These are phyloP conservation scores for Drosophila bunnanda DNA, from an alignment of 2,888 invertebrate genomes.

Conservation along the genomic window DNA sequence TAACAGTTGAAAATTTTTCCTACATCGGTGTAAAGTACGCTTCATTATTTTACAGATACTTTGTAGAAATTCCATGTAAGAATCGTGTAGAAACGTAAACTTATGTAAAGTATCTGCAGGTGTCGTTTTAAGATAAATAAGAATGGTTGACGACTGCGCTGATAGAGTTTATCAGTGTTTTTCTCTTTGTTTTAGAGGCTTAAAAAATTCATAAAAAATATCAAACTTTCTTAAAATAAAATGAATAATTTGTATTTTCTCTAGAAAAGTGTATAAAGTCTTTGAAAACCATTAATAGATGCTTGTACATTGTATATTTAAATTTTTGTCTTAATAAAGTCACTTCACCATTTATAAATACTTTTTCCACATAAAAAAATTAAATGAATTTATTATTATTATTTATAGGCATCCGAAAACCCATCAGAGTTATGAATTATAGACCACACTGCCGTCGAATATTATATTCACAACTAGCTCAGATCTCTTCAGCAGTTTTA, in stretches of 20 bases:
- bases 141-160: background rate
- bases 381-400: background rate
- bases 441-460: slow-evolving; percentile 41
- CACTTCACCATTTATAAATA: too few species aligned
- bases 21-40: background rate
- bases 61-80: background rate
- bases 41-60: background rate
- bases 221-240: background rate
- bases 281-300: background rate
- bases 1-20: background rate
- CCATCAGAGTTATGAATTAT: slow-evolving; percentile 44
- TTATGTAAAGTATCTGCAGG: background rate
- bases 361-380: background rate
- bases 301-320: background rate
- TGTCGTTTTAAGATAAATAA: background rate
- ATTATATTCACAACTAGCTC: slow-evolving; percentile 14
- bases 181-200: background rate
- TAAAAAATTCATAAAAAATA: background rate
- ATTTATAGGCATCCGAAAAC: slow-evolving; percentile 12
- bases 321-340: too few species aligned
- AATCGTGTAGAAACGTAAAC: background rate
- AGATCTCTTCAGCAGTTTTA: slow-evolving; percentile 17
- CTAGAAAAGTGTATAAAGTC: background rate
- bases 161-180: background rate
- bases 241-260: background rate